Evolutionary conservation across 2,888 invertebrate species (phyloP).

Genomic region (Plagodis dolabraria): DNA sequence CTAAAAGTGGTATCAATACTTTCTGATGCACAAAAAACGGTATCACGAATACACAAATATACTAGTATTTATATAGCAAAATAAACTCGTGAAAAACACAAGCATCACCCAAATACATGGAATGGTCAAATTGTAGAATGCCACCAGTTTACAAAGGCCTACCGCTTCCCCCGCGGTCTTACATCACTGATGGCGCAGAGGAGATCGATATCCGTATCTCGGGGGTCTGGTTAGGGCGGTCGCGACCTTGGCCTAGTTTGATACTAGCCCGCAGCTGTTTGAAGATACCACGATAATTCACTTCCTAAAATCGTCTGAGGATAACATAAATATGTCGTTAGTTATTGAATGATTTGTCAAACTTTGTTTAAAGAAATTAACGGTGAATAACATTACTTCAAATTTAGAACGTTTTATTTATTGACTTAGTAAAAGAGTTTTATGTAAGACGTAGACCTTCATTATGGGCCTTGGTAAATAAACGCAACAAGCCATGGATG

Average conservation of each 20-base stretch:
- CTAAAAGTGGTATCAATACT: too few species aligned
- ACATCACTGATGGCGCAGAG: conserved; percentile 33
- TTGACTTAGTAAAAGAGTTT: too few species aligned
- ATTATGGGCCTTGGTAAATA: too few species aligned
- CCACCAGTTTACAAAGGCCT: conserved; percentile 47
- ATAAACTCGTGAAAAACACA: conserved; percentile 14
- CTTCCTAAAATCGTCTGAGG: conserved; percentile 61
- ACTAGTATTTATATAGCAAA: background rate
- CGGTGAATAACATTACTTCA: too few species aligned
- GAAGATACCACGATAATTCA: conserved; percentile 59
- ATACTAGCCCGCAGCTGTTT: conserved; percentile 58
- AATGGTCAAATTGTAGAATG: conserved; percentile 49
- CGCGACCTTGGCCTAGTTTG: conserved; percentile 75
- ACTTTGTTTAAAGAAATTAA: too few species aligned
- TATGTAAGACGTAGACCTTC: too few species aligned
- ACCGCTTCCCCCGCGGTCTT: conserved; percentile 40
- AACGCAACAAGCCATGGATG: too few species aligned
- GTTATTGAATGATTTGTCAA: background rate
- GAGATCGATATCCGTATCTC: conserved; percentile 47
- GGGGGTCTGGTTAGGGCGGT: conserved; percentile 58
- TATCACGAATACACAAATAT: too few species aligned
- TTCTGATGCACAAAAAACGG: too few species aligned
- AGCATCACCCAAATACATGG: conserved; percentile 54
- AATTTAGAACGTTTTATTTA: too few species aligned
- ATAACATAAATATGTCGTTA: background rate